Evolutionary conservation across 1,140 invertebrate genomes (phyloP).

Genomic region (Caerostris extrusa): DNA sequence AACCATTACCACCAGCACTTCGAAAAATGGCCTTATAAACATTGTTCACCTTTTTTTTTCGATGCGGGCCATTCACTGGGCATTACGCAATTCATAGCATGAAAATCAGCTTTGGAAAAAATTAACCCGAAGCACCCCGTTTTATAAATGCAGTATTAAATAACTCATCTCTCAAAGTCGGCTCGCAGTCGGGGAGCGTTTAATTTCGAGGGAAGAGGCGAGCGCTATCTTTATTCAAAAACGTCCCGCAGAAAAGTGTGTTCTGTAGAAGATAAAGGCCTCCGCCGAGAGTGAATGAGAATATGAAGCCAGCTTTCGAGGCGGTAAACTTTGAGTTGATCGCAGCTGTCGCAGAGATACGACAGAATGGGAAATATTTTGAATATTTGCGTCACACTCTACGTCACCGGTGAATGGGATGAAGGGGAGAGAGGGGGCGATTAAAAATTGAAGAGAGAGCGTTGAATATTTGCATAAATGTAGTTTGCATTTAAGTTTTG

Average conservation of each 20-base stretch:
- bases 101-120: slow-evolving; percentile 17
- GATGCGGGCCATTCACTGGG: background rate
- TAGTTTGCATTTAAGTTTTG: no score
- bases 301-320: background rate
- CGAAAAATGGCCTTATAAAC: background rate
- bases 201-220: slow-evolving; percentile 42
- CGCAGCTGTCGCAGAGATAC: slow-evolving; percentile 42
- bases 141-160: slow-evolving; percentile 3
- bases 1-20: background rate
- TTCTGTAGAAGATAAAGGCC: slow-evolving; percentile 32
- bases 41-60: background rate
- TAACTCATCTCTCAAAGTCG: slow-evolving; percentile 51
- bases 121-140: background rate
- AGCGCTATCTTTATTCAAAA: slow-evolving; percentile 43
- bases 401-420: slow-evolving; percentile 1
- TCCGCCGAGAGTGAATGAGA: no score
- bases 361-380: slow-evolving; percentile 51
- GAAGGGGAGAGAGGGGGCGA: background rate
- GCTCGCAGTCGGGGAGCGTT: background rate
- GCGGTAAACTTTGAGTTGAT: background rate
- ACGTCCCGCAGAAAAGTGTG: slow-evolving; percentile 42
- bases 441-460: background rate
- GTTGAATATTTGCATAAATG: background rate
- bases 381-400: slow-evolving; percentile 36
- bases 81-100: background rate